A percentile compares a stretch with the other conserved stretches of the same genome.
These are phyloP conservation scores for Allolobophora icterica DNA, from an alignment of 2,888 invertebrate genomes.

Conservation along the genomic window DNA sequence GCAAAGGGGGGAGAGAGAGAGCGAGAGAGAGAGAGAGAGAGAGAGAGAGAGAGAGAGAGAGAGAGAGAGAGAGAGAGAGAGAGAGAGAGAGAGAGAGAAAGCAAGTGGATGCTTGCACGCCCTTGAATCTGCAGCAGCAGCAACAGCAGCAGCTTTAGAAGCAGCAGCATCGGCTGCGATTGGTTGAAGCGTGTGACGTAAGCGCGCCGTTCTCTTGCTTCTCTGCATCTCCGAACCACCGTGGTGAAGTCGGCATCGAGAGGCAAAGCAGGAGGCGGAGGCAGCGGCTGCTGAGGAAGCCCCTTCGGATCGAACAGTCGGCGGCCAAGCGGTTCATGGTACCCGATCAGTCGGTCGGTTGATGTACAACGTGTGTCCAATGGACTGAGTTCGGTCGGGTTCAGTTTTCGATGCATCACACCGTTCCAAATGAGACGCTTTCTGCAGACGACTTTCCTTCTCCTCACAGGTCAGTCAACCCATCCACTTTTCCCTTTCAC, in stretches of 20 bases:
- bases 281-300: not conserved
- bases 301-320: conserved; percentile 18
- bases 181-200: not conserved
- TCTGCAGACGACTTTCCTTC: not conserved
- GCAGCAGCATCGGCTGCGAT: not conserved
- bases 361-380: not conserved
- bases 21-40: too few species aligned
- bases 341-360: conserved; percentile 17
- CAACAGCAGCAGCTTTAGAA: not conserved
- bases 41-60: too few species aligned
- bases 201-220: not conserved
- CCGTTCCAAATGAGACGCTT: conserved; percentile 24
- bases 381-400: conserved; percentile 9
- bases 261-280: not conserved
- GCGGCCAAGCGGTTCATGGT: not conserved
- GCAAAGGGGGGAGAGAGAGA: too few species aligned
- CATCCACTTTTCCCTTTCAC: not conserved
- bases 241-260: not conserved
- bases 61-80: too few species aligned
- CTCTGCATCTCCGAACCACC: not conserved
- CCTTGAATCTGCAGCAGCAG: not conserved
- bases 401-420: conserved; percentile 24
- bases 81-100: too few species aligned
- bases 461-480: conserved; percentile 13
- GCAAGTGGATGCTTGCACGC: not conserved